These are phyloP conservation scores for Tiaroga cobitis DNA, from an alignment of 2,797 vertebrate species.

Conservation along the genomic window DNA sequence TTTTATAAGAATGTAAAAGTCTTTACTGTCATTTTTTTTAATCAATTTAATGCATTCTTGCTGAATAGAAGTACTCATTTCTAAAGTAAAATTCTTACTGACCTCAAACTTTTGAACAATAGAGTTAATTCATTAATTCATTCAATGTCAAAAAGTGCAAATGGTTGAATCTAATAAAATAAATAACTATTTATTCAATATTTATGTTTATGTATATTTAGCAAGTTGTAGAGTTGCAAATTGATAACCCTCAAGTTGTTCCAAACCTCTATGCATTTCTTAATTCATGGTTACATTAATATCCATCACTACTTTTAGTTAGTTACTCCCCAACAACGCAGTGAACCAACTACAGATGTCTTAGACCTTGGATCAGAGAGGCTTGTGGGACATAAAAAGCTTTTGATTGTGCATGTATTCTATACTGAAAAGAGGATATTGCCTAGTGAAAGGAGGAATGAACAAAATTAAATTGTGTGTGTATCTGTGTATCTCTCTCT, in stretches of 20 bases:
- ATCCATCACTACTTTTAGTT: background rate
- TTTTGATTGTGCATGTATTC: slow-evolving; percentile 27
- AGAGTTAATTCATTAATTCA: background rate
- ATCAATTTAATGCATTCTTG: background rate
- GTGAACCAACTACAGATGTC: background rate
- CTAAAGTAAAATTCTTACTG: background rate
- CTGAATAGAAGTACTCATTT: background rate
- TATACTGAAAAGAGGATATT: slow-evolving; percentile 10
- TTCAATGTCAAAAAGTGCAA: background rate
- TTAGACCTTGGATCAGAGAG: slow-evolving; percentile 10
- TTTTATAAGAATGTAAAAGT: background rate
- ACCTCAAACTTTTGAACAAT: background rate
- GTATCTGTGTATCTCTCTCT: background rate
- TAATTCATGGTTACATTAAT: background rate
- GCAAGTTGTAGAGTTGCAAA: background rate
- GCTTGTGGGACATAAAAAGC: slow-evolving; percentile 12
- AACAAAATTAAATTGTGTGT: slow-evolving; percentile 24
- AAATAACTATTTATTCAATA: background rate
- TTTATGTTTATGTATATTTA: background rate
- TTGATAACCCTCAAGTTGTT: background rate
- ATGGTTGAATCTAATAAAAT: background rate
- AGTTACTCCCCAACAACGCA: background rate
- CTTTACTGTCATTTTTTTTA: background rate
- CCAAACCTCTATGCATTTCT: background rate
- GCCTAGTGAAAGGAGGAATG: slow-evolving; percentile 14